Evolutionary conservation across 1,140 invertebrate genomes (phyloP).

Genomic region (Papilio helenus): DNA sequence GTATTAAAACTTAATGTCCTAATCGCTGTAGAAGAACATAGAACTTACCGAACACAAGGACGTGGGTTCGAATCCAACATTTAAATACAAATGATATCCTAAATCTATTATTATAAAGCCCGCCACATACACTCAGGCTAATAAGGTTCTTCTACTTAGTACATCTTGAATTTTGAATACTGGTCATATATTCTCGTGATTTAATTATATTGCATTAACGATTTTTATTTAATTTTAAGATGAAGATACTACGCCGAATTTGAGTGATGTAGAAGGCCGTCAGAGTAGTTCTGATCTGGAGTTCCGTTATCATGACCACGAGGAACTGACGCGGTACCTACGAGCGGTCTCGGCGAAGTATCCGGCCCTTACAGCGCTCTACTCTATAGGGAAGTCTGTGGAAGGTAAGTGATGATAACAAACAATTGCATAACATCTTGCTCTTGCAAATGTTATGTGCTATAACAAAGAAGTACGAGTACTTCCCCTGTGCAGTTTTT

Average conservation of each 20-base stretch:
- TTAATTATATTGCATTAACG: constrained; percentile 32
- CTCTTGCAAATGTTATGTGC: not conserved
- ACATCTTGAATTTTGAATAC: too few species aligned
- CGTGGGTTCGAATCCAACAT: not conserved
- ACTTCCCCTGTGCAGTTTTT: too few species aligned
- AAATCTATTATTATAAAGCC: too few species aligned
- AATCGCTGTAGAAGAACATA: not conserved
- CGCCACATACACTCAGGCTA: too few species aligned
- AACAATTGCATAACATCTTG: too few species aligned
- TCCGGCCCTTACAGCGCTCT: constrained; percentile 93
- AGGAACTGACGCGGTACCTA: constrained; percentile 92
- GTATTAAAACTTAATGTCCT: not conserved
- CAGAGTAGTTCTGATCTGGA: constrained; percentile 83
- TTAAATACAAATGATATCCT: too few species aligned
- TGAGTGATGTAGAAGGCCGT: constrained; percentile 63
- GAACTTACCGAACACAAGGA: not conserved
- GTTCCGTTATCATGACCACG: constrained; percentile 95
- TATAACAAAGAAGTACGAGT: too few species aligned
- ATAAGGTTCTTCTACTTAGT: too few species aligned
- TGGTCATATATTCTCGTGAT: not conserved
- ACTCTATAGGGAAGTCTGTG: constrained; percentile 96
- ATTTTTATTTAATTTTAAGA: not conserved
- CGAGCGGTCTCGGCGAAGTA: constrained; percentile 90
- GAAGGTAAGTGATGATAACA: constrained; percentile 85
- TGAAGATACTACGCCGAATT: constrained; percentile 54